Conservation (phyloP, 1,140 invertebrate species). For the Halesus radiatus region DNA sequence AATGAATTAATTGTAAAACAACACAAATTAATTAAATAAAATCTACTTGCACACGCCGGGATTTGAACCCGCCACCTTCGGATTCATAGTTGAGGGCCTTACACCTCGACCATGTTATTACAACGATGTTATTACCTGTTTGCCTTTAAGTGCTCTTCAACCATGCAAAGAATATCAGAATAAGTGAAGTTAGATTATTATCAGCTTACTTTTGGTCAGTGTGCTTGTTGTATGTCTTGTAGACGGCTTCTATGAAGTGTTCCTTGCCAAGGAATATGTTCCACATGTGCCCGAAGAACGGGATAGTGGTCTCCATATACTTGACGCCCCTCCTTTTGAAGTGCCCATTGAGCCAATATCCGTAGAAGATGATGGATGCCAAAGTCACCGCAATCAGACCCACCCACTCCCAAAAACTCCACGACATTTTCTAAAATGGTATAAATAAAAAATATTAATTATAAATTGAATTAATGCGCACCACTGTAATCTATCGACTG, state of each 20-base stretch:
- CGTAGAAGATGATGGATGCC: slow-evolving; percentile 37
- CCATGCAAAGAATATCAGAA: too few relatives aligned
- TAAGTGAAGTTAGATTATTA: not conserved
- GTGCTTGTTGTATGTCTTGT: slow-evolving; percentile 48
- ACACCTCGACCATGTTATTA: too few relatives aligned
- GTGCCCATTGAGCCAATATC: slow-evolving; percentile 53
- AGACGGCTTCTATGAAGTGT: slow-evolving; percentile 53
- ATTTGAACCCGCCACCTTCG: too few relatives aligned
- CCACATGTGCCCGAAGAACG: slow-evolving; percentile 56
- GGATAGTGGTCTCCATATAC: slow-evolving; percentile 35
- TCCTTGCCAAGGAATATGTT: slow-evolving; percentile 53
- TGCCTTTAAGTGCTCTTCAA: too few relatives aligned
- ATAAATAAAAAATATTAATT: not conserved
- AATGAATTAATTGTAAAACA: too few relatives aligned
- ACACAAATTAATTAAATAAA: too few relatives aligned
- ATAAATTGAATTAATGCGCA: too few relatives aligned
- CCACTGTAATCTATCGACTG: too few relatives aligned
- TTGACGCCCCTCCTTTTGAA: slow-evolving; percentile 51
- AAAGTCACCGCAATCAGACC: slow-evolving; percentile 23
- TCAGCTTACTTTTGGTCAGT: slow-evolving; percentile 47
- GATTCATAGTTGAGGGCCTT: too few relatives aligned
- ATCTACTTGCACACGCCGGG: too few relatives aligned
- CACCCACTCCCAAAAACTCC: slow-evolving; percentile 39
- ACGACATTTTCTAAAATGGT: slow-evolving; percentile 22
- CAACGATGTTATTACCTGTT: too few relatives aligned